Conservation (phyloP, 2,888 invertebrate genomes). For the Pinctada fucata region DNA sequence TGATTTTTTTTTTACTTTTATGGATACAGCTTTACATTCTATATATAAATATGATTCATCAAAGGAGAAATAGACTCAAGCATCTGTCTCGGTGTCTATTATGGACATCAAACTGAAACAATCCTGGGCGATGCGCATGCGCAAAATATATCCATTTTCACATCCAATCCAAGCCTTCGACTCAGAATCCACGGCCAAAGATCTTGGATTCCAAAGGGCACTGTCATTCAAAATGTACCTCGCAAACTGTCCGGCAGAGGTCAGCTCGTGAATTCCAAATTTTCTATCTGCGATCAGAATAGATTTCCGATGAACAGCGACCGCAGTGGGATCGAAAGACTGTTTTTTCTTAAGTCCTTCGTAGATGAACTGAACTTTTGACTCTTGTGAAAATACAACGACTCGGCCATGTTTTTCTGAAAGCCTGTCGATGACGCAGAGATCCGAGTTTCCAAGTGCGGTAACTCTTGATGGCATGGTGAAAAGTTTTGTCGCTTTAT, state of each 20-base stretch:
- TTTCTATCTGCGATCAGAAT: conserved; percentile 17
- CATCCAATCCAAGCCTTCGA: conserved; percentile 22
- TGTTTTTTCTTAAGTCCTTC: conserved; percentile 2
- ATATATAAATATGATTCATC: too few relatives aligned
- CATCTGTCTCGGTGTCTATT: too few relatives aligned
- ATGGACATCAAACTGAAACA: too few relatives aligned
- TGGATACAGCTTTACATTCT: too few relatives aligned
- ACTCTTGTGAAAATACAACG: conserved; percentile 8
- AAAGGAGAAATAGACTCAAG: too few relatives aligned
- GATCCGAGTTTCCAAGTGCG: not conserved
- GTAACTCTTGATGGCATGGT: conserved; percentile 6
- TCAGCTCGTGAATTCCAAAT: conserved; percentile 20
- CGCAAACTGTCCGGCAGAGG: conserved; percentile 11
- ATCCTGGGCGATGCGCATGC: not conserved
- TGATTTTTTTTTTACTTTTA: too few relatives aligned
- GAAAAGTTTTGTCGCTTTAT: conserved; percentile 7
- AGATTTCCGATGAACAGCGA: not conserved
- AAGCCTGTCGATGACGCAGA: conserved; percentile 22
- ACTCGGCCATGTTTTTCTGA: conserved; percentile 17
- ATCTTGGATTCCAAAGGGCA: conserved; percentile 1
- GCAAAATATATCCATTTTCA: conserved; percentile 21
- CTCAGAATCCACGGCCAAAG: conserved; percentile 11
- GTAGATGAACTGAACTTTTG: conserved; percentile 14
- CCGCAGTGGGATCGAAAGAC: conserved; percentile 10
- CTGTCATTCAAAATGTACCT: conserved; percentile 10